Evolutionary conservation across 2,113 vertebrate genomes (phyloP), one percentile per base, ranked within the genome.

Genomic region (Perca schrenkii): DNA sequence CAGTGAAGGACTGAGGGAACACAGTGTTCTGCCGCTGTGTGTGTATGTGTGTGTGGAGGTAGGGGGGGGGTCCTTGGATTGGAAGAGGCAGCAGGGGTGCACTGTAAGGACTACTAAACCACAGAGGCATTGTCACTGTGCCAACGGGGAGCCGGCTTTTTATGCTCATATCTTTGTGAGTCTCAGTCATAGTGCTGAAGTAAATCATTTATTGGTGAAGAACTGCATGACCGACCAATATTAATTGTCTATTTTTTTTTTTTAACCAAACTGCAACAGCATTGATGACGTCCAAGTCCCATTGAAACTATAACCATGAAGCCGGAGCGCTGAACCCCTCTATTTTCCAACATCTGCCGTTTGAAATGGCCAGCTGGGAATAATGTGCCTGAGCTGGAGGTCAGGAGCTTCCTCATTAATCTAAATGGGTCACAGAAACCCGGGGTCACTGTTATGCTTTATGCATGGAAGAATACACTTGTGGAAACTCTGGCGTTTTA

Each of bases 21-120:
- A 61, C 83, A 74, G 61, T 80, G 88, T 89, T 87, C 86, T 72
- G 74, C 62, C 36, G 54, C 70, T 80, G 60, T 50, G 79, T 50
- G 79, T 67, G 28, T 72, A n/a, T 50, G 65, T 61, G 81, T 63
- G 46, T 49, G 70, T 70, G 34, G 58, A 60, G 53, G 79, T 80
- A 58, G 22, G 22, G n/a, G 64, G 70, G 72, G 80, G 40, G 71
- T 79, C 73, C 31, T 69, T 52, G 84, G 71, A 66, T 84, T 82
- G 86, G 80, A 77, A 34, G 50, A 75, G 76, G 78, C 84, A 86
- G 80, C 71, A 36, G 84, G 86, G 81, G 73, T 57, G 69, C 84
- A 80, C 80, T 89, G 89, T 82, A 79, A 83, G 73, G 85, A 82
- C 86, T 86, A 76, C 82, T 85, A 78, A 87, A 85, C 91, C 87